These are phyloP conservation scores for Vidua chalybeata DNA, from an alignment of 2,113 vertebrate species.

Conservation along the genomic window DNA sequence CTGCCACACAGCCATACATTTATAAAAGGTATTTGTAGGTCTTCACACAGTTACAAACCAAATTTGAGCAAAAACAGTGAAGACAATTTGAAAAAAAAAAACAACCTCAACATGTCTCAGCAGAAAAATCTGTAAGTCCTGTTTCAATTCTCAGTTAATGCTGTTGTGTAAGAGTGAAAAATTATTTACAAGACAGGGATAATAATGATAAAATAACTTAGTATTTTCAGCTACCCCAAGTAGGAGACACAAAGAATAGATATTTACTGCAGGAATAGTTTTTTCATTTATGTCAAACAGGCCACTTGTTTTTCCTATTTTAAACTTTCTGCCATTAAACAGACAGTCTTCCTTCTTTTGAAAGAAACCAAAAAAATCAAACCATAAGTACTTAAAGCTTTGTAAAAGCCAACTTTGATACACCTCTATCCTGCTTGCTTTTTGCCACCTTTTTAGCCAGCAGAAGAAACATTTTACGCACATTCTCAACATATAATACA, in stretches of 20 bases:
- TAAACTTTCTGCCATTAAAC: neutral
- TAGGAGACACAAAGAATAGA: neutral
- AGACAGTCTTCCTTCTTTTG: neutral
- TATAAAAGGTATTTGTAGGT: neutral
- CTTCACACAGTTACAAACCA: neutral
- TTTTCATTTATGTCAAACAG: neutral
- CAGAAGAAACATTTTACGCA: neutral
- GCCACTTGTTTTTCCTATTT: neutral
- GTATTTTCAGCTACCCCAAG: neutral
- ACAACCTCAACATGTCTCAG: neutral
- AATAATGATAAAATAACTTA: neutral
- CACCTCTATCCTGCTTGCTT: neutral
- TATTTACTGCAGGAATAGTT: neutral
- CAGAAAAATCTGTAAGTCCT: neutral
- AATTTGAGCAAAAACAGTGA: neutral
- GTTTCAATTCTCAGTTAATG: neutral
- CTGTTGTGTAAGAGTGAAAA: neutral
- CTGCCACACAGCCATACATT: neutral
- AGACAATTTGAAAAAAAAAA: neutral
- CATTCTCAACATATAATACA: accelerated
- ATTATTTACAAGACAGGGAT: neutral
- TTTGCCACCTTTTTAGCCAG: neutral
- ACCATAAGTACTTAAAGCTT: neutral
- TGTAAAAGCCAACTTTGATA: neutral
- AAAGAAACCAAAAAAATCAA: neutral